A percentile compares a stretch with the other conserved stretches of the same genome.
phyloP scores from a whole-genome alignment of 2,888 invertebrate species.

The Mythimna ferrago region DNA sequence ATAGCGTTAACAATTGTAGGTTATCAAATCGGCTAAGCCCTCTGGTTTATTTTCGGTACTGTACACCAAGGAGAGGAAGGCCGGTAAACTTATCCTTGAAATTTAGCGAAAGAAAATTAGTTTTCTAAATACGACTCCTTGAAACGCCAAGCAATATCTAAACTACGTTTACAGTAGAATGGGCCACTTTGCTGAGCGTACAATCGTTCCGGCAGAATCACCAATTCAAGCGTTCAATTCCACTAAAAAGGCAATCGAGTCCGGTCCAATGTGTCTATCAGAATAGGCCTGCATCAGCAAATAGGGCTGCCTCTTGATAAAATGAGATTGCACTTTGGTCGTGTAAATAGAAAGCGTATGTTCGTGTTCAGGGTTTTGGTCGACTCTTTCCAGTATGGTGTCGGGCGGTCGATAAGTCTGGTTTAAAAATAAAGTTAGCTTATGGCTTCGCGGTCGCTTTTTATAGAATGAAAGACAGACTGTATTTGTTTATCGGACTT shows the following conservation, averaged over 20 bases:
- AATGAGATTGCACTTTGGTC: slow-evolving; percentile 53
- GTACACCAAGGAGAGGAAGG: no score
- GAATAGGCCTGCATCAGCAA: slow-evolving; percentile 62
- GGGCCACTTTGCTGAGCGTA: slow-evolving; percentile 57
- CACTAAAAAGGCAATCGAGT: slow-evolving; percentile 64
- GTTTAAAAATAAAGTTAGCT: slow-evolving; percentile 8
- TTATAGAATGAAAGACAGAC: background rate
- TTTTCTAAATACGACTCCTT: slow-evolving; percentile 34
- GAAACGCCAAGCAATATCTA: slow-evolving; percentile 38
- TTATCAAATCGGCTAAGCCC: no score
- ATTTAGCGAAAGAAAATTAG: slow-evolving; percentile 20
- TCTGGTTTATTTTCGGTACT: no score
- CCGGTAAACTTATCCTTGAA: no score
- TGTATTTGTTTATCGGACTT: background rate
- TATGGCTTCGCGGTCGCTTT: background rate
- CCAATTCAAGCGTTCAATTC: slow-evolving; percentile 59
- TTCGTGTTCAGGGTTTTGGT: background rate
- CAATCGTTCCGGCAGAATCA: slow-evolving; percentile 56
- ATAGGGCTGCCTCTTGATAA: slow-evolving; percentile 44
- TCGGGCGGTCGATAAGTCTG: slow-evolving; percentile 25
- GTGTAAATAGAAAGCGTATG: slow-evolving; percentile 41
- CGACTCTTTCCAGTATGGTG: slow-evolving; percentile 25
- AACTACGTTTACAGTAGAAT: slow-evolving; percentile 57
- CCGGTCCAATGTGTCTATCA: slow-evolving; percentile 60
- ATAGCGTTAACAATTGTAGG: no score